These are phyloP conservation scores for Eupithecia subfuscata DNA, from an alignment of 2,888 invertebrate genomes.

Conservation along the genomic window DNA sequence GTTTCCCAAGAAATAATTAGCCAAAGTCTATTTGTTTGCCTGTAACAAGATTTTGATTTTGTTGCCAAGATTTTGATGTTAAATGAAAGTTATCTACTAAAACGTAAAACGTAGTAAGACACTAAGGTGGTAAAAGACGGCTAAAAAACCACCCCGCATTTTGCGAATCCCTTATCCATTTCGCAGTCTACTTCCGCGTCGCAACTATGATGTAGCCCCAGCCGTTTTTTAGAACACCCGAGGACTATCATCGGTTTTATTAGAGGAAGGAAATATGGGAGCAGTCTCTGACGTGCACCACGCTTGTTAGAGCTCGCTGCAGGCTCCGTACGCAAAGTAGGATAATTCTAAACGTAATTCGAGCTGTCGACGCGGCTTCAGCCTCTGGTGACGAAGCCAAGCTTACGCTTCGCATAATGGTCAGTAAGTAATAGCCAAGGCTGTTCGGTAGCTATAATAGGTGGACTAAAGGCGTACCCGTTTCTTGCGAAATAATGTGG, in stretches of 20 bases:
- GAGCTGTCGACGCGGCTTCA: constrained; percentile 75
- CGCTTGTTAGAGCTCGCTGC: constrained; percentile 69
- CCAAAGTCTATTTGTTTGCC: too few species aligned
- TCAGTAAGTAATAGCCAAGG: constrained; percentile 77
- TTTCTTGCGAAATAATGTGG: constrained; percentile 64
- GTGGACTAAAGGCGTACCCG: constrained; percentile 66
- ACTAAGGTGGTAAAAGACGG: too few species aligned
- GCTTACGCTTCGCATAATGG: constrained; percentile 67
- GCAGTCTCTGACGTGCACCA: constrained; percentile 59
- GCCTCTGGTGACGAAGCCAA: constrained; percentile 72
- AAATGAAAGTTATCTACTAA: too few species aligned
- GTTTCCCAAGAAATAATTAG: too few species aligned
- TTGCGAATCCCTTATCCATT: constrained; percentile 17
- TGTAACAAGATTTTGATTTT: too few species aligned
- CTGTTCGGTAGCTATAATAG: constrained; percentile 80
- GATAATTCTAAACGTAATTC: constrained; percentile 76
- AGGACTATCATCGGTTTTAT: constrained; percentile 73
- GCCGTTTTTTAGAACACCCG: constrained; percentile 71
- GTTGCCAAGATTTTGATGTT: too few species aligned
- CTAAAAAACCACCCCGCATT: neutral
- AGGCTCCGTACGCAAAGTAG: constrained; percentile 68
- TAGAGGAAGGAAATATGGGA: constrained; percentile 72
- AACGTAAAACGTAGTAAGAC: too few species aligned
- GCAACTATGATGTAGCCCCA: constrained; percentile 58
- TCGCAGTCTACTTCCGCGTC: constrained; percentile 42